phyloP scores from a whole-genome alignment of 2,888 invertebrate species.

The Melinaea marsaeus region DNA sequence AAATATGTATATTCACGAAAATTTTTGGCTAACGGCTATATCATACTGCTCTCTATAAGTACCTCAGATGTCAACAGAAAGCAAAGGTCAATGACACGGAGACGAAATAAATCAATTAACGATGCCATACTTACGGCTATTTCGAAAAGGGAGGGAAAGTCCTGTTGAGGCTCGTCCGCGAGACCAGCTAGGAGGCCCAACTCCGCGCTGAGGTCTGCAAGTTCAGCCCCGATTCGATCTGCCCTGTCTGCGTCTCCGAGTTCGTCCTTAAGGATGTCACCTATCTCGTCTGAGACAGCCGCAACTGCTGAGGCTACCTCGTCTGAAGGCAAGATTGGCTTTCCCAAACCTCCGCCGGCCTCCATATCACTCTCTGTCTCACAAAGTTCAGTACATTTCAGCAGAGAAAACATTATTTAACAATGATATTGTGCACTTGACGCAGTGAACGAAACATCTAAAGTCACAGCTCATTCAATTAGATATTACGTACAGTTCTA shows the following conservation, averaged over 20 bases:
- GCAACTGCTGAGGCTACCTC: slow-evolving; percentile 68
- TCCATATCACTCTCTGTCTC: slow-evolving; percentile 57
- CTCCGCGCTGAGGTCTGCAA: slow-evolving; percentile 68
- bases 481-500: slow-evolving; percentile 59
- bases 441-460: slow-evolving; percentile 70
- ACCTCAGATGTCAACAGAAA: slow-evolving; percentile 16
- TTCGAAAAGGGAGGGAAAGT: slow-evolving; percentile 68
- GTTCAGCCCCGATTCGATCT: slow-evolving; percentile 66
- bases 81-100: slow-evolving; percentile 31
- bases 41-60: not conserved
- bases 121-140: slow-evolving; percentile 59
- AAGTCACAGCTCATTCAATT: slow-evolving; percentile 59
- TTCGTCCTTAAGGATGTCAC: slow-evolving; percentile 71
- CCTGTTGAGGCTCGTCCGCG: slow-evolving; percentile 61
- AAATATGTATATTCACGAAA: not conserved
- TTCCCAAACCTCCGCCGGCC: slow-evolving; percentile 55
- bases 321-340: slow-evolving; percentile 57
- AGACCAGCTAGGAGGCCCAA: slow-evolving; percentile 66
- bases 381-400: slow-evolving; percentile 66
- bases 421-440: slow-evolving; percentile 62
- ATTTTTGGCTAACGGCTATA: not conserved
- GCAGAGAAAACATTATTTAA: slow-evolving; percentile 73
- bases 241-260: slow-evolving; percentile 65
- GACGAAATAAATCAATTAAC: slow-evolving; percentile 4
- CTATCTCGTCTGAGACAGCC: slow-evolving; percentile 69